These are phyloP conservation scores for Xestia rhomboidea DNA, from an alignment of 2,888 invertebrate species.

Conservation along the genomic window DNA sequence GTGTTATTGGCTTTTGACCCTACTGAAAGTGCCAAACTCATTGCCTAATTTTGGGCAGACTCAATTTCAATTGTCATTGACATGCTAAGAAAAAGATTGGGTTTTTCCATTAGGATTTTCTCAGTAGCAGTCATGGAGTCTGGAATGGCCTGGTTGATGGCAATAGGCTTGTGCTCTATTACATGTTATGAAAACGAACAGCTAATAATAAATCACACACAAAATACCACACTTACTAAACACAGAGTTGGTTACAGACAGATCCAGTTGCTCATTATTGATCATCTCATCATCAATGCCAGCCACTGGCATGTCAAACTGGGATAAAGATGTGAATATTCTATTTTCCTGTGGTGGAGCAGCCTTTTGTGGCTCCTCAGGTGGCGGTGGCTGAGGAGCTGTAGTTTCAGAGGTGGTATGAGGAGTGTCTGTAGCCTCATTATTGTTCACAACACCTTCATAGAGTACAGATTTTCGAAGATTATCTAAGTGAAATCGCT, in stretches of 20 bases:
- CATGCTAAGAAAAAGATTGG: too few species aligned
- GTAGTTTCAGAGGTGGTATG: neutral
- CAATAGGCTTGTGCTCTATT: neutral
- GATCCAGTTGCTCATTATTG: conserved; percentile 77
- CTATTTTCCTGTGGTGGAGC: neutral
- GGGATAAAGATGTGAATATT: conserved; percentile 1
- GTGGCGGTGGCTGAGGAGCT: neutral
- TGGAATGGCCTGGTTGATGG: neutral
- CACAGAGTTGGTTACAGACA: conserved; percentile 72
- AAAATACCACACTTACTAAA: conserved; percentile 71
- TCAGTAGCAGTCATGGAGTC: neutral
- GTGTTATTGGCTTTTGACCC: too few species aligned
- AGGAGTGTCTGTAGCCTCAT: neutral
- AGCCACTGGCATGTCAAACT: conserved; percentile 37
- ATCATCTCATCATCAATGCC: conserved; percentile 69
- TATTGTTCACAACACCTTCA: conserved; percentile 1
- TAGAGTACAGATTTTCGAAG: conserved; percentile 64
- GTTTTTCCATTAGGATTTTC: neutral
- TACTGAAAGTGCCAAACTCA: too few species aligned
- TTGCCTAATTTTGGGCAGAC: too few species aligned
- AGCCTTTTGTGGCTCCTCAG: too few species aligned
- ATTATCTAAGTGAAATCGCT: conserved; percentile 82
- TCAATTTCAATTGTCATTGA: too few species aligned
- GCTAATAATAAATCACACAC: neutral
- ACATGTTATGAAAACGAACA: neutral